Evolutionary conservation across 2,113 vertebrate species (phyloP), one percentile per base, ranked within the genome.

Genomic region (Amazona guildingii): DNA sequence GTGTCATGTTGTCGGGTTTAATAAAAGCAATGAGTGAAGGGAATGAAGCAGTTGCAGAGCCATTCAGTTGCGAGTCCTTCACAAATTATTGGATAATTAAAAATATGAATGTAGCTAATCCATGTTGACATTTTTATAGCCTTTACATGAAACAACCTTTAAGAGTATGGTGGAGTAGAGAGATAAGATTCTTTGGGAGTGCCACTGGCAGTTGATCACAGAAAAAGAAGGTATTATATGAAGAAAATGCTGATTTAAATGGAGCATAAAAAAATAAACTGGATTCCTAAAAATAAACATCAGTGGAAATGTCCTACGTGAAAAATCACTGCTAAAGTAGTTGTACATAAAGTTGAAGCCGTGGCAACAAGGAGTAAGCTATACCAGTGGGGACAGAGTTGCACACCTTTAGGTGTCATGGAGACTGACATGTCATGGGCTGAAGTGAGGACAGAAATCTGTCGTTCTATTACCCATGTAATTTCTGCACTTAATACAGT

Each of bases 71-170:
- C 93, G 1, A 43, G 49, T 86, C 89, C 75, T 95, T 97, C 64
- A 82, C 46, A 92, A 92, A 76, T 85, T 78, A 96, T 95, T 90
- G 86, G 94, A 44, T 97, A 97, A 96, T 97, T 97, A 97, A 97
- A 97, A 97, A 96, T 94, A 96, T 97, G 90, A 94, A 95, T 92
- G 94, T 77, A 82, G 83, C 90, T 97, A 93, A 97, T 94, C 97
- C 91, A 93, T 72, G 96, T 49, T 97, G 96, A 97, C 96, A 70
- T 95, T 97, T 97, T 97, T 97, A 97, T 94, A 94, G 97, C 46
- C 83, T 94, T 94, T 95, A 95, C 94, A 97, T 94, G 95, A 96
- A 97, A 93, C 95, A 96, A 96, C 86, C 94, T 97, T 96, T 93
- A 94, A 90, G 92, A 85, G 49, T 91, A 91, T 82, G 87, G 95